Percentiles rank a stretch among this genome's conserved stretches.
Conservation (phyloP, 2,888 invertebrate genomes). For the Dryomyza anilis region DNA sequence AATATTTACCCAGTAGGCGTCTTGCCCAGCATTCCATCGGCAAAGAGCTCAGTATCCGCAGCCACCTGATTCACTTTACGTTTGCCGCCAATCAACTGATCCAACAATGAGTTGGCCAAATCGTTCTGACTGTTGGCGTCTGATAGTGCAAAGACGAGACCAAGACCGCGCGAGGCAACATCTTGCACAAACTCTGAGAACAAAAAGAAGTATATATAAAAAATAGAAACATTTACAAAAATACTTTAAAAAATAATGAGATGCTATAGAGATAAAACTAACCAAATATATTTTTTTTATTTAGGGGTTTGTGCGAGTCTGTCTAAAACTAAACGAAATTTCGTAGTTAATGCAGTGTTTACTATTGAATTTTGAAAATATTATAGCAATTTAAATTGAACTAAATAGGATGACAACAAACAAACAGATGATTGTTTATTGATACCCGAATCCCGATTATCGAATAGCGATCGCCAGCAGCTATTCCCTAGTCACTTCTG, state of each 20-base stretch:
- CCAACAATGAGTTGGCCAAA: conserved; percentile 78
- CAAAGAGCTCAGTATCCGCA: conserved; percentile 83
- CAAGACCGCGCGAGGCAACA: conserved; percentile 88
- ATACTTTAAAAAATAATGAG: too few species aligned
- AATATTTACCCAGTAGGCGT: conserved; percentile 78
- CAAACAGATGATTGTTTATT: too few species aligned
- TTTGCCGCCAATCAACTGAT: conserved; percentile 82
- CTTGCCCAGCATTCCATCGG: conserved; percentile 84
- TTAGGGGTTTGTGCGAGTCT: too few species aligned
- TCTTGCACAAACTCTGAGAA: conserved; percentile 87
- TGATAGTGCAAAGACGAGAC: conserved; percentile 83
- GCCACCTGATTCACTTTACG: conserved; percentile 76
- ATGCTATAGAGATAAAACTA: neutral
- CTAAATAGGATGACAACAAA: too few species aligned
- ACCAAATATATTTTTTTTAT: neutral
- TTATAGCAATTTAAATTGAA: too few species aligned
- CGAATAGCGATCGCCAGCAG: too few species aligned
- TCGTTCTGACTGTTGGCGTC: conserved; percentile 72
- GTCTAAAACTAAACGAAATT: too few species aligned
- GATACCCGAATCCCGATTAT: too few species aligned
- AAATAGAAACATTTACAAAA: too few species aligned
- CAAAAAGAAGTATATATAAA: neutral
- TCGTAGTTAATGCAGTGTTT: too few species aligned
- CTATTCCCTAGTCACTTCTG: too few species aligned
- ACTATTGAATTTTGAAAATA: too few species aligned